A percentile compares a stretch with the other conserved stretches of the same genome.
phyloP scores from a whole-genome alignment of 23 tunicate genomes.

The Ciona savignyi region DNA sequence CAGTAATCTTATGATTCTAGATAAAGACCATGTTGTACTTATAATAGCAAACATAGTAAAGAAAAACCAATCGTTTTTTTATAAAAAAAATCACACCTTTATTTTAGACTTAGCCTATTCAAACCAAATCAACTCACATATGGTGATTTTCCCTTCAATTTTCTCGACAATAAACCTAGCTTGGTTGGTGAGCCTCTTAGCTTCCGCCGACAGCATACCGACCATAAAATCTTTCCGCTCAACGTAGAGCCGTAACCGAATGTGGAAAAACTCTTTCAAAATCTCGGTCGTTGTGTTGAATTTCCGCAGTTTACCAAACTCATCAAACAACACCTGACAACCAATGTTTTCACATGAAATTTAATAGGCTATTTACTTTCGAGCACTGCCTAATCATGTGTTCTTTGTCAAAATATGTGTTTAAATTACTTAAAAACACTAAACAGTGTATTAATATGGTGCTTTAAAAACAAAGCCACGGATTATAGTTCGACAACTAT shows the following conservation, averaged over 20 bases:
- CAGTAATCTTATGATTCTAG: too few species aligned
- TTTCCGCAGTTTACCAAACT: conserved; percentile 65
- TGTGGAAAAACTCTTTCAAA: conserved; percentile 54
- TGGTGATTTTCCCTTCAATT: conserved; percentile 76
- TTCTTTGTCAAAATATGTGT: too few species aligned
- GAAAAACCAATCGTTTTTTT: too few species aligned
- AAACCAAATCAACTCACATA: conserved; percentile 30
- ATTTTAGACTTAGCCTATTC: not conserved
- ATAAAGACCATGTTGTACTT: too few species aligned
- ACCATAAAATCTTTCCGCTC: conserved; percentile 74
- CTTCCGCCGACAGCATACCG: conserved; percentile 79
- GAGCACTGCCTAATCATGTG: too few species aligned
- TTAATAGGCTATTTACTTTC: too few species aligned
- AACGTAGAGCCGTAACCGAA: conserved; percentile 57
- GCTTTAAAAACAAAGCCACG: too few species aligned
- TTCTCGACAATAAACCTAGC: conserved; percentile 95
- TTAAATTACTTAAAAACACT: not conserved
- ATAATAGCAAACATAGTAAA: too few species aligned
- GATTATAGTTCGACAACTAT: too few species aligned
- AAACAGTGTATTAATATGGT: too few species aligned
- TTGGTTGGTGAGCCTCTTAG: conserved; percentile 69
- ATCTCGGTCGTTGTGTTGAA: conserved; percentile 53
- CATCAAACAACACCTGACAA: conserved; percentile 81
- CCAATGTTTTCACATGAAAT: not conserved
- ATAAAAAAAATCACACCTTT: too few species aligned